phyloP scores from a whole-genome alignment of 2,797 vertebrate genomes.

The Sebastes flavidus region DNA sequence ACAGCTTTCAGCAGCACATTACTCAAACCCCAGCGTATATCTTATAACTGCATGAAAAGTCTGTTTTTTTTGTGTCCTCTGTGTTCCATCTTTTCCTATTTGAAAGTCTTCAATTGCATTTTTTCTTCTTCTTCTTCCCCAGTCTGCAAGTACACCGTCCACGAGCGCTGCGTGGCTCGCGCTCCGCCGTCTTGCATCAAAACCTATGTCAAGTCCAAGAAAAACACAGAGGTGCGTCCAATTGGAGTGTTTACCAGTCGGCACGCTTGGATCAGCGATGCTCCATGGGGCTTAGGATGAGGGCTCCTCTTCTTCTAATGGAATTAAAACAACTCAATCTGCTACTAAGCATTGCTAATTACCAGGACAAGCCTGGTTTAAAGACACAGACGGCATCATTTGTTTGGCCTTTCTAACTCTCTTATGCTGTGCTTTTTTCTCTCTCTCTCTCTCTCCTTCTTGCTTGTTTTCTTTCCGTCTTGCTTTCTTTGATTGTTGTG shows the following conservation, averaged over 20 bases:
- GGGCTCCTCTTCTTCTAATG: conserved; percentile 63
- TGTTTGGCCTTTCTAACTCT: not conserved
- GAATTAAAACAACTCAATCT: conserved; percentile 68
- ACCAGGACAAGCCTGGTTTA: conserved; percentile 60
- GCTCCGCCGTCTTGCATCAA: conserved; percentile 93
- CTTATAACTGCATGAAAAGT: not conserved
- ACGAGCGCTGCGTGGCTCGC: conserved; percentile 91
- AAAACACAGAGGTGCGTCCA: conserved; percentile 91
- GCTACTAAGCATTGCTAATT: conserved; percentile 69
- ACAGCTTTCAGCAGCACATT: not conserved
- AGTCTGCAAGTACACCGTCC: conserved; percentile 97
- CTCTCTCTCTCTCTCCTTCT: not conserved
- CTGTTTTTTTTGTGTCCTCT: not conserved
- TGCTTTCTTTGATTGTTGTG: conserved; percentile 40
- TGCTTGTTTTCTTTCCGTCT: conserved; percentile 5
- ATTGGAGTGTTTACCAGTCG: conserved; percentile 69
- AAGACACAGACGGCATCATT: conserved; percentile 19
- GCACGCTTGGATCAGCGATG: conserved; percentile 67
- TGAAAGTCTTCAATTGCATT: not conserved
- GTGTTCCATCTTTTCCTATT: not conserved
- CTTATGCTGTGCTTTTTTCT: not conserved
- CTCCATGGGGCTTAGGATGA: conserved; percentile 56
- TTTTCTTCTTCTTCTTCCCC: not conserved
- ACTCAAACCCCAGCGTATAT: not conserved
- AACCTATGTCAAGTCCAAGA: conserved; percentile 95